Base-by-base conservation (phyloP, 2,888 invertebrate species). In the Coelinius sp. region DNA sequence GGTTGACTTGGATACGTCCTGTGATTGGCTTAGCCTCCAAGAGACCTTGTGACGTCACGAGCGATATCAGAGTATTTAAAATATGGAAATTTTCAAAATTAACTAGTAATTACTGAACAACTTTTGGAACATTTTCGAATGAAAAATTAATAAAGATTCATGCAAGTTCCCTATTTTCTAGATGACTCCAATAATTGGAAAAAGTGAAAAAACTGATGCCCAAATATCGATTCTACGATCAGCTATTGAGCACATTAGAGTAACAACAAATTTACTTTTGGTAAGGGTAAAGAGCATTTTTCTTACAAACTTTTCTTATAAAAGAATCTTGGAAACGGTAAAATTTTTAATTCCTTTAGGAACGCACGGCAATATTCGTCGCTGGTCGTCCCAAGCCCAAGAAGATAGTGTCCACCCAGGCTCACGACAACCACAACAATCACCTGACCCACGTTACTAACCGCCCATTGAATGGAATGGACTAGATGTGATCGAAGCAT, bases 361-460 rank as follows among this genome's bases (percentile, higher is more conserved):
- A 92, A 83, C 91, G 91, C 70, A 83, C 93, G 62, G 93, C 93
- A 0, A 88, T 90, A 71, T 91, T 92, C 79, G 83, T 93, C 65
- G 93, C 93, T 10, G 93, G 93, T 59, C 92, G 92, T 75, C 92
- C 92, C 67, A 91, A 91, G 80, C 91, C 91, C 79, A 92, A 92
- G 83, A 90, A 91, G 1, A 82, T 89, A 4, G 89, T 89, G 20
- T 86, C 38, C 17, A 67, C 88, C 76, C 89, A 76, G 81, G 88
- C 87, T 85, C 89, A 82, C 85, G 89, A 81, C 87, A 90, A 88
- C 70, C 83, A 87, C 79, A 83, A 84, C 75, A 86, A 87, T 74
- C 81, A 86, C 78, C 72, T 77, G 75, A 76, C 78, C 38, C 69
- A 77, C 59, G 68, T 82, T 14, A 68, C 80, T 20, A 81, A 75